Evolutionary conservation across 1,140 invertebrate genomes (phyloP).

Genomic region (Antheraea pernyi): DNA sequence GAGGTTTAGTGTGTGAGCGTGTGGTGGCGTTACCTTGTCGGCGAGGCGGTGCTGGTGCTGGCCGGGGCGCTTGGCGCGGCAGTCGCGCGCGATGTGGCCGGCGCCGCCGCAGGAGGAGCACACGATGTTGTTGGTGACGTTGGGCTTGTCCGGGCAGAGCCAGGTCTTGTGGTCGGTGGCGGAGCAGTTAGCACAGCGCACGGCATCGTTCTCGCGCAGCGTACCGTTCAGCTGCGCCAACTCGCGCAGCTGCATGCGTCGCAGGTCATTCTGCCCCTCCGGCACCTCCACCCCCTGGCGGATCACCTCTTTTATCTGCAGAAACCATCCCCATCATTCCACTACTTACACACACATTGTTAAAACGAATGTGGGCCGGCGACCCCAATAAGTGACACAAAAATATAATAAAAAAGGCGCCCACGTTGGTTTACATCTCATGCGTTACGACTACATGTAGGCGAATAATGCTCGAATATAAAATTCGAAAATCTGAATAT

Average conservation of each 20-base stretch:
- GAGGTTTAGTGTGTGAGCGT: no score
- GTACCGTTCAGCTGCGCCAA: slow-evolving; percentile 99
- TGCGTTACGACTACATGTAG: no score
- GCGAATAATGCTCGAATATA: no score
- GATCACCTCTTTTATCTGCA: slow-evolving; percentile 97
- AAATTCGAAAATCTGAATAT: no score
- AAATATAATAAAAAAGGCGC: no score
- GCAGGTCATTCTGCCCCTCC: slow-evolving; percentile 98
- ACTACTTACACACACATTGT: no score
- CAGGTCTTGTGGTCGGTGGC: slow-evolving; percentile 96
- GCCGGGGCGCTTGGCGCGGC: slow-evolving; percentile 84
- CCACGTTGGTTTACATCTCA: no score
- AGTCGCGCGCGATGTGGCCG: slow-evolving; percentile 98
- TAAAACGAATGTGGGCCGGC: no score
- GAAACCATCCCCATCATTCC: background rate
- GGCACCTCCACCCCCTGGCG: slow-evolving; percentile 98
- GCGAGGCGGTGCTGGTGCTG: no score
- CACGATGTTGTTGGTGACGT: slow-evolving; percentile 98
- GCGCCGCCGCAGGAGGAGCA: slow-evolving; percentile 98
- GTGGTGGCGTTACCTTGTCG: no score
- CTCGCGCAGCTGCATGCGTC: slow-evolving; percentile 97
- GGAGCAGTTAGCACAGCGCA: slow-evolving; percentile 95
- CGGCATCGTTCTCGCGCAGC: slow-evolving; percentile 96
- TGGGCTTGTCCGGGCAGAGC: slow-evolving; percentile 98
- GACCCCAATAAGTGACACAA: no score